These are phyloP conservation scores for Notodonta ziczac DNA, from an alignment of 2,888 invertebrate species.

Conservation along the genomic window DNA sequence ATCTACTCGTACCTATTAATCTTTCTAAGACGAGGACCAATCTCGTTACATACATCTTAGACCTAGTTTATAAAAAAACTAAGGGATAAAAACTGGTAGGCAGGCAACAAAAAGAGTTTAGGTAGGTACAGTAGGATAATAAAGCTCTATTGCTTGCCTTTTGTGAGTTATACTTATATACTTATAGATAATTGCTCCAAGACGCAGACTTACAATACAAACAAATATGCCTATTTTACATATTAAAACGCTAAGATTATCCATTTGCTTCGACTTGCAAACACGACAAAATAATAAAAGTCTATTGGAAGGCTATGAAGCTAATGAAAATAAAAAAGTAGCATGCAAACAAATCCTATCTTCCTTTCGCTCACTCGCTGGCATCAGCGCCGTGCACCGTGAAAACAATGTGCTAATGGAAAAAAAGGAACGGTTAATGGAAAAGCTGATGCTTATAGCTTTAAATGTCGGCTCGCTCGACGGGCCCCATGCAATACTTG, in stretches of 20 bases:
- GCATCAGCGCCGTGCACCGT: neutral
- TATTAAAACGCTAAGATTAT: too few species aligned
- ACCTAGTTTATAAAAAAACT: neutral
- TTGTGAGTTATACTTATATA: too few species aligned
- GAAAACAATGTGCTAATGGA: neutral
- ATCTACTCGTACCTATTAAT: neutral
- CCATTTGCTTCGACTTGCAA: too few species aligned
- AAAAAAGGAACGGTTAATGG: neutral
- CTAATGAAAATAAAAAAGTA: neutral
- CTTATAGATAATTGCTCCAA: too few species aligned
- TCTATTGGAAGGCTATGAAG: neutral
- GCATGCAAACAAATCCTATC: conserved; percentile 1
- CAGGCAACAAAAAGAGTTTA: too few species aligned
- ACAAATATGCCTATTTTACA: too few species aligned
- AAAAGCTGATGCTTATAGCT: conserved; percentile 6
- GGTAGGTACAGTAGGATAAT: too few species aligned
- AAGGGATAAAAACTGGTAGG: too few species aligned
- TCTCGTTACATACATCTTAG: neutral
- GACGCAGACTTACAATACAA: too few species aligned
- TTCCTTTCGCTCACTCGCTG: neutral
- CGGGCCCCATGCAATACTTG: neutral
- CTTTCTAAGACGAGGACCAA: neutral
- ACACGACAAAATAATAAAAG: too few species aligned
- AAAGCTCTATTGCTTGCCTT: too few species aligned
- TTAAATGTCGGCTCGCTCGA: neutral